Evolutionary conservation across 92 coral and sea anemone species (phyloP).

Genomic region (Hydrozoanthus gracilis): DNA sequence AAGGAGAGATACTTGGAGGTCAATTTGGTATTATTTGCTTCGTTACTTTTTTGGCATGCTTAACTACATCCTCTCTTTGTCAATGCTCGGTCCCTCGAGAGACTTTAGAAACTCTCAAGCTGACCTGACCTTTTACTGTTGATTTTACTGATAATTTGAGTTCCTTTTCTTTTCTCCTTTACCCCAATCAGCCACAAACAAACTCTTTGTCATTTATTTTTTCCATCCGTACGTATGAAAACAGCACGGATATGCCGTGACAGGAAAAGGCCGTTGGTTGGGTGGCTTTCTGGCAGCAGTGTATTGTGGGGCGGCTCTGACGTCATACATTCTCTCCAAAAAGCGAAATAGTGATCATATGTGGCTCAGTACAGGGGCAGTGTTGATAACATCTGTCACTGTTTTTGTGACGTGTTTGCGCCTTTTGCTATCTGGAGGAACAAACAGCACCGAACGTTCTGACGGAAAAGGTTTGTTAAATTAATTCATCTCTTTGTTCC

Average conservation of each 20-base stretch:
- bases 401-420: slow-evolving; percentile 39
- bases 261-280: slow-evolving; percentile 57
- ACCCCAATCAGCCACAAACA: no score
- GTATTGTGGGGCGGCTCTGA: slow-evolving; percentile 45
- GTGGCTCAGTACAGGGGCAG: slow-evolving; percentile 36
- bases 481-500: slow-evolving; percentile 3
- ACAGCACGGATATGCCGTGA: slow-evolving; percentile 50
- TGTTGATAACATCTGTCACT: slow-evolving; percentile 45
- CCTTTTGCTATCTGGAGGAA: slow-evolving; percentile 16
- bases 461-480: not conserved
- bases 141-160: no score
- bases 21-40: no score
- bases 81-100: no score
- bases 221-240: not conserved
- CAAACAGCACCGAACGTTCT: not conserved
- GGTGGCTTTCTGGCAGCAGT: slow-evolving; percentile 48
- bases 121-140: no score
- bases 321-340: slow-evolving; percentile 25
- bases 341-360: not conserved
- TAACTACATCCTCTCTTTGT: no score
- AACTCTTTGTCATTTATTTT: not conserved
- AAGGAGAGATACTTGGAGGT: no score
- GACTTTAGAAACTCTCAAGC: no score
- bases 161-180: no score
- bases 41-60: no score